Conservation (phyloP, 2,797 vertebrate genomes). For the Trachops cirrhosus region DNA sequence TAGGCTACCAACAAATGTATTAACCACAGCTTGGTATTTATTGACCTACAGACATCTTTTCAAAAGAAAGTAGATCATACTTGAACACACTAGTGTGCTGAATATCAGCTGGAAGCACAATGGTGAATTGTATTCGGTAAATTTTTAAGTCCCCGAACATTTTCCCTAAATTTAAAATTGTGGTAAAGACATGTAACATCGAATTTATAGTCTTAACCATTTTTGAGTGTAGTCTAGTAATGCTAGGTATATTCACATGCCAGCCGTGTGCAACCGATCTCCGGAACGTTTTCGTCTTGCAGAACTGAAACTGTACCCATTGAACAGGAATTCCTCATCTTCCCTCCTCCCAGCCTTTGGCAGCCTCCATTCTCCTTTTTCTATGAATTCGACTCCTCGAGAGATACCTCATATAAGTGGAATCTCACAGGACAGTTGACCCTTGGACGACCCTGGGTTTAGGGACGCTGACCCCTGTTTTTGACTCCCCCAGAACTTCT, state of each 20-base stretch:
- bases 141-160: neutral
- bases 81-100: neutral
- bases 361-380: neutral
- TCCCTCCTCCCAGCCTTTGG: neutral
- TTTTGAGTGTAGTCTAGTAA: neutral
- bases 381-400: neutral
- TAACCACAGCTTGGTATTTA: neutral
- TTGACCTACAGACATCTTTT: neutral
- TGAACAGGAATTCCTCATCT: neutral
- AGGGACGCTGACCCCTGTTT: neutral
- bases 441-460: neutral
- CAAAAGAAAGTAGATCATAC: neutral
- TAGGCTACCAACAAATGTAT: neutral
- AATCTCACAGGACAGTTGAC: neutral
- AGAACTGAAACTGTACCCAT: constrained; percentile 7
- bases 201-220: neutral
- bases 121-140: neutral
- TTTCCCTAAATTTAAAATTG: neutral
- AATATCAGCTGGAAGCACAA: neutral
- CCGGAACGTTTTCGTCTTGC: constrained; percentile 3
- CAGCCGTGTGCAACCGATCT: neutral
- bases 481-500: neutral
- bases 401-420: neutral
- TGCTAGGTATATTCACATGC: neutral
- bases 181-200: neutral